Evolutionary conservation across 2,797 vertebrate species (phyloP).

Genomic region (Sebastiscus tertius): DNA sequence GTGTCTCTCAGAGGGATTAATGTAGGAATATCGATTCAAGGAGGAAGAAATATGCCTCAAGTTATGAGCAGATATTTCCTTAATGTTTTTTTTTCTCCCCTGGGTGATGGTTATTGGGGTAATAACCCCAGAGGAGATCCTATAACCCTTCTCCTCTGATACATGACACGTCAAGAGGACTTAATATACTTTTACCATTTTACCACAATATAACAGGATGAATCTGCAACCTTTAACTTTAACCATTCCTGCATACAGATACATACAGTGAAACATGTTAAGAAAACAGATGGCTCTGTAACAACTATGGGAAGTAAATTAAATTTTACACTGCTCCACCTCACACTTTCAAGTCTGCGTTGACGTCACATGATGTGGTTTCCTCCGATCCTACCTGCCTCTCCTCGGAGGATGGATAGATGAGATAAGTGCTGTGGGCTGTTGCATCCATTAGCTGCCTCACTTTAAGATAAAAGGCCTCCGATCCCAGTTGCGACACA

Average conservation of each 20-base stretch:
- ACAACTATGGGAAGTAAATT: constrained; percentile 31
- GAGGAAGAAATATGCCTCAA: constrained; percentile 76
- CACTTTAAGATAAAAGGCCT: constrained; percentile 62
- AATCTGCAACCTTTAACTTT: constrained; percentile 14
- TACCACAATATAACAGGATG: constrained; percentile 25
- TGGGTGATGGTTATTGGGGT: constrained; percentile 39
- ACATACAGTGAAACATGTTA: neutral
- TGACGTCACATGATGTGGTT: constrained; percentile 51
- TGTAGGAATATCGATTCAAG: constrained; percentile 84
- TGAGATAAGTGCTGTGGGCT: constrained; percentile 64
- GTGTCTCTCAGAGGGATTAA: constrained; percentile 66
- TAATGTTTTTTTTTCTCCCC: constrained; percentile 56
- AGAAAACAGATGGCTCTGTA: neutral
- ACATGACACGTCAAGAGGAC: constrained; percentile 44
- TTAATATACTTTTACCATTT: constrained; percentile 51
- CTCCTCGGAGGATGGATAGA: constrained; percentile 35
- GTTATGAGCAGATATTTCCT: constrained; percentile 71
- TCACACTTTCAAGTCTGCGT: constrained; percentile 36
- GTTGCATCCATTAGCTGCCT: constrained; percentile 68
- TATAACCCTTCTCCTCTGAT: constrained; percentile 46
- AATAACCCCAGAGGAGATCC: constrained; percentile 49
- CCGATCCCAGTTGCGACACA: constrained; percentile 26
- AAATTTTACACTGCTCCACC: constrained; percentile 42
- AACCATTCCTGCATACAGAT: neutral
- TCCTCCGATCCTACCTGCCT: constrained; percentile 32